Evolutionary conservation across 2,113 vertebrate genomes (phyloP), one percentile per base, ranked within the genome.

Genomic region (Eubucco bourcierii): DNA sequence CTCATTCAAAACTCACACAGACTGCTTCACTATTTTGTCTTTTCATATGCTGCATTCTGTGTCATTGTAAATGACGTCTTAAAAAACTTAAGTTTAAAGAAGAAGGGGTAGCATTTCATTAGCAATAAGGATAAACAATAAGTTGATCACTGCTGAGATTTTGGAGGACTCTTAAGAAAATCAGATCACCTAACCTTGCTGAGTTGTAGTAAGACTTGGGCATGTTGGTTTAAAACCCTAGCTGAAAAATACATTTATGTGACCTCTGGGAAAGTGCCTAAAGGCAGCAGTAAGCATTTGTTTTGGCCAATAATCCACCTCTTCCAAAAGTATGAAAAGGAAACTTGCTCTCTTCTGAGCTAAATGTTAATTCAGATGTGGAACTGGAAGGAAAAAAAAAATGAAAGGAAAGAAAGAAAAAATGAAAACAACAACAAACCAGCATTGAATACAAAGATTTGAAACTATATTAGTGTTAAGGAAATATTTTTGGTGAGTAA

Each of bases 221-320:
- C n/a, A 87, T 76, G 90, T 84, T 78, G 70, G 20, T 23, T 87
- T 73, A 90, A 90, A 93, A 90, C 60, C 23, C 4, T 10, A 73
- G 34, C 67, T 50, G 88, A 80, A 87, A 87, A 87, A 70, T 64
- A 80, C 19, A 63, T 6, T 71, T 63, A 10, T 47, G 5, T 72
- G 55, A 76, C 88, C 83, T 72, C 80, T 79, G 59, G 70, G 67
- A 90, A 90, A 76, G 66, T 82, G n/a, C 59, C 46, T 87, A 84
- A 84, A 82, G 77, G 52, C 81, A 82, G 28, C 52, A 21, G 15
- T 91, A 74, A 71, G 65, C 64, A 74, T 82, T 92, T 76, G 10
- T 79, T 84, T 76, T 81, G 77, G 66, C 55, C 88, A 52, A 80
- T 44, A 50, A 88, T 46, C 29, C 81, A 9, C 31, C 47, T 67